Base-by-base conservation (phyloP, 2,113 vertebrate genomes). In the Centrocercus urophasianus region DNA sequence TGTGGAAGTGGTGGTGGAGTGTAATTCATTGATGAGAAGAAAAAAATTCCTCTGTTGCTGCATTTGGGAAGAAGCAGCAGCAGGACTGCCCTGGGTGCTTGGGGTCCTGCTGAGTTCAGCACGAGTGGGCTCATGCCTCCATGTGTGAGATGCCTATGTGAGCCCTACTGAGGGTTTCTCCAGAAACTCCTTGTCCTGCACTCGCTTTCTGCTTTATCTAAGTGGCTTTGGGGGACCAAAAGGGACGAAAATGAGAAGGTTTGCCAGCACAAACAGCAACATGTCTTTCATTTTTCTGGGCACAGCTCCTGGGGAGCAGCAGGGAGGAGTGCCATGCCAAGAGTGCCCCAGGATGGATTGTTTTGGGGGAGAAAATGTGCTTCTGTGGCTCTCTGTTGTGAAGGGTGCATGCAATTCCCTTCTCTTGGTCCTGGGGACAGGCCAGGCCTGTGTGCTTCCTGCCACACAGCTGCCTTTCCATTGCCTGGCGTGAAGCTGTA, bases 341-440 rank as follows among this genome's bases (percentile, higher is more conserved):
- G 8, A 52, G 7, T 38, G 6, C 7, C 40, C 40, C 15, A 0
- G 0, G 5, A n/a, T 5, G 1, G 1, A 28, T 25, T 42, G 20
- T 1, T 74, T 76, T 54, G 6, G 4, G 34, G 52, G 16, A 81
- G 52, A 78, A 83, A 74, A 27, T 7, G 2, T 36, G 28, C 10
- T 10, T 82, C 54, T 63, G 6, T 76, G 5, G 21, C 59, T 84
- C 24, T 30, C 24, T 1, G 2, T 3, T 6, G 10, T 21, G 12
- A 93, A 79, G 25, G 6, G 11, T 14, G 0, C 25, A 15, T 7
- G 38, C 10, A 59, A 1, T 73, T 48, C 34, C 11, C 45, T 38
- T 79, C 10, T 27, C 48, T 57, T 43, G 45, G 27, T 36, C 28
- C 20, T 42, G 52, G 8, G n/a, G n/a, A 18, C 56, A 73, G 13